Evolutionary conservation across 1,140 invertebrate species (phyloP).

Genomic region (Colletes gigas): DNA sequence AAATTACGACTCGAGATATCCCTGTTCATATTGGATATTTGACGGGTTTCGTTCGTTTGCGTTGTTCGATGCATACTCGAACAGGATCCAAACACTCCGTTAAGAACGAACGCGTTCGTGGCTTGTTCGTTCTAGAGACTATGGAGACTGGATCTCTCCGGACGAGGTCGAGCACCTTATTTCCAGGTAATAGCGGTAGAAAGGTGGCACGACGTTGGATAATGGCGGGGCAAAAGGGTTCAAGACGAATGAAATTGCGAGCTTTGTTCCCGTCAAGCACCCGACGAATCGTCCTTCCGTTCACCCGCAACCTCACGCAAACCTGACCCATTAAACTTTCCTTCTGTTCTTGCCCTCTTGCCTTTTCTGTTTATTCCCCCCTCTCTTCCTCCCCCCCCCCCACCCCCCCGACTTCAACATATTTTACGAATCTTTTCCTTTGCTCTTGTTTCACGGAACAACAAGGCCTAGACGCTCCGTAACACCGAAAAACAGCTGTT

Average conservation of each 20-base stretch:
- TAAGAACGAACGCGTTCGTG: constrained; percentile 10
- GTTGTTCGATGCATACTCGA: neutral
- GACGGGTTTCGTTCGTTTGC: neutral
- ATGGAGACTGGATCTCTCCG: neutral
- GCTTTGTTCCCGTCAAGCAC: constrained; percentile 62
- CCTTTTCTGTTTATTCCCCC: constrained; percentile 6
- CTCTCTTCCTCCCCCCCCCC: neutral
- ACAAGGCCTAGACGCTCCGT: neutral
- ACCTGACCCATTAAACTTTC: constrained; percentile 2
- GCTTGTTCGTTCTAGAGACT: constrained; percentile 1
- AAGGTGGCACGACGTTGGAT: constrained; percentile 17
- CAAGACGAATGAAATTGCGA: constrained; percentile 60
- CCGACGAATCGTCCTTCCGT: constrained; percentile 27
- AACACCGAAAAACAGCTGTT: no score
- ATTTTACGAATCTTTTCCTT: neutral
- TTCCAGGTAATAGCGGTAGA: constrained; percentile 45
- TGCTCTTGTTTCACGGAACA: neutral
- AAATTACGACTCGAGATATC: no score
- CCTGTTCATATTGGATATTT: no score
- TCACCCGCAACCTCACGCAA: neutral
- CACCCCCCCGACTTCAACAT: neutral
- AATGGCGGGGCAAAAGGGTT: constrained; percentile 10
- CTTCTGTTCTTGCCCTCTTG: neutral
- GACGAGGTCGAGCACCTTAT: constrained; percentile 41
- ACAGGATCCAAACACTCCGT: neutral